Evolutionary conservation across 2,113 vertebrate genomes (phyloP), one percentile per base, ranked within the genome.

Genomic region (Nyctibius bracteatus): DNA sequence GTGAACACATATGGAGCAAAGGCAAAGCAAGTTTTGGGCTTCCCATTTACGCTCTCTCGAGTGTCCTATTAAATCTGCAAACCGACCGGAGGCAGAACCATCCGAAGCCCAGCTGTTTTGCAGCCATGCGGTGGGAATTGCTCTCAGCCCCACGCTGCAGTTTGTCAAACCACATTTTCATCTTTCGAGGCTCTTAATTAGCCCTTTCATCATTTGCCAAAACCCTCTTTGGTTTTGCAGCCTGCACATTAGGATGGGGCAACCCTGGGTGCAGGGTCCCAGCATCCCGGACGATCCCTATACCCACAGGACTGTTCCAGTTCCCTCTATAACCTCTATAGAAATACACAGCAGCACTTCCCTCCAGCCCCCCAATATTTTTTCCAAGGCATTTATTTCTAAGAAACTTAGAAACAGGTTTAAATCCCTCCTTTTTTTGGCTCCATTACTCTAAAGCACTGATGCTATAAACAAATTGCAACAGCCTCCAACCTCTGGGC

Each of bases 111-210:
- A 75, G 77, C 49, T 86, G 78, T 55, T 92, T 43, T 13, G 0
- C 70, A 92, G 65, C 62, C 0, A 0, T 27, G 59, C 70, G n/a
- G 33, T 2, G 15, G 86, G 86, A 81, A 47, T 91, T 59, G 63
- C 59, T 74, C 68, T 55, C 6, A 2, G 88, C 44, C 39, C 57
- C 37, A 20, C 0, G 20, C 59, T 66, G 37, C 41, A 73, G 43
- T 78, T 87, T 74, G 77, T 86, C 81, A 89, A 74, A 81, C 0
- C 4, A 30, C 2, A 1, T 79, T 87, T 92, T 87, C 11, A 3
- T 92, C 83, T 88, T 90, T 55, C 62, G 55, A 72, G 44, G 49
- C 65, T 92, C 70, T 88, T 90, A 82, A 91, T 95, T 71, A 88
- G 47, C 31, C 57, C 49, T 41, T 87, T 71, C 10, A 4, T 41